Percentiles rank a stretch among this genome's conserved stretches.
Evolutionary conservation across 2,113 vertebrate species (phyloP).

Genomic region (Leuciscus idus): DNA sequence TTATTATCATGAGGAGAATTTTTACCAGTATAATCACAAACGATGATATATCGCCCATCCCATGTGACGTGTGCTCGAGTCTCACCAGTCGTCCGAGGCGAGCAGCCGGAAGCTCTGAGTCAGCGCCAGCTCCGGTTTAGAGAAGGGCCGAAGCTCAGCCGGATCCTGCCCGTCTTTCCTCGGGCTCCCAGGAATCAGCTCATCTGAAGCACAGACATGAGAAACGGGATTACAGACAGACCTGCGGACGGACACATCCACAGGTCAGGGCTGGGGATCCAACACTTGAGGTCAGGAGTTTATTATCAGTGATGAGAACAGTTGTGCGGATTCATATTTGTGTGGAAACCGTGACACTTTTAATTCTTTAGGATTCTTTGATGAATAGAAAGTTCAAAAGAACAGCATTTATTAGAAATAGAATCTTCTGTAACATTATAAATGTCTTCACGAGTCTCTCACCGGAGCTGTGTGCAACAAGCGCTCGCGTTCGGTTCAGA

Average conservation of each 20-base stretch:
- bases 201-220: conserved; percentile 67
- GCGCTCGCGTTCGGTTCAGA: conserved; percentile 73
- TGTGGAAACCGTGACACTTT: neutral
- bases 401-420: neutral
- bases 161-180: conserved; percentile 80
- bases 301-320: too few species aligned
- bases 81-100: conserved; percentile 87
- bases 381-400: neutral
- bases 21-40: too few species aligned
- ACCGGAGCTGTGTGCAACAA: conserved; percentile 75
- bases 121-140: conserved; percentile 82
- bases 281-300: too few species aligned
- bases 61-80: neutral
- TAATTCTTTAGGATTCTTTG: neutral
- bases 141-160: conserved; percentile 78
- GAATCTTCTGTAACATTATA: neutral
- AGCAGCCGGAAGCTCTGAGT: conserved; percentile 82
- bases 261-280: too few species aligned
- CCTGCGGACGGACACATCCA: neutral
- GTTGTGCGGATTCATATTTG: neutral
- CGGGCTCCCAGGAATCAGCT: conserved; percentile 65
- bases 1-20: too few species aligned
- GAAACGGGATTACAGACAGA: neutral
- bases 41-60: too few species aligned
- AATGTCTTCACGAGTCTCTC: conserved; percentile 24